phyloP scores from a whole-genome alignment of 1,140 invertebrate species.

The Acromyrmex charruanus region DNA sequence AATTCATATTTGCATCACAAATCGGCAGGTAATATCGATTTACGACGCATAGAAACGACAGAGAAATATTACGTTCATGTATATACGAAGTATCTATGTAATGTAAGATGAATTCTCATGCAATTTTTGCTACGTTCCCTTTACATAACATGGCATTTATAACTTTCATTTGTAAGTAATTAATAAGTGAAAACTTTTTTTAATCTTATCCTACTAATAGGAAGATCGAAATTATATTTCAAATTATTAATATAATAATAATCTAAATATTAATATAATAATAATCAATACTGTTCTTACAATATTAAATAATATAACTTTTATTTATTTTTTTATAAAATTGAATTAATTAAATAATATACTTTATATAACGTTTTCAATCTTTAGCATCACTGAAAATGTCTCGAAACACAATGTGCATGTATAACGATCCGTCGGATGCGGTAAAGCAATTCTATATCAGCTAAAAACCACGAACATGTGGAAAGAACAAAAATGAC shows the following conservation, averaged over 20 bases:
- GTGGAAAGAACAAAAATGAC: constrained; percentile 29
- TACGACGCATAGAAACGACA: background rate
- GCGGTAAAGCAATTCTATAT: constrained; percentile 24
- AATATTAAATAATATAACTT: background rate
- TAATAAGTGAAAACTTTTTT: constrained; percentile 10
- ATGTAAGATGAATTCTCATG: constrained; percentile 11
- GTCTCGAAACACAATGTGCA: too few relatives aligned
- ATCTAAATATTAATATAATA: background rate
- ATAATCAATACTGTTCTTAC: background rate
- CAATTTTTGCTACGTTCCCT: constrained; percentile 15
- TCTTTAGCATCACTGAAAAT: background rate
- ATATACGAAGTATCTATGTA: background rate
- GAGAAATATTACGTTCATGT: background rate
- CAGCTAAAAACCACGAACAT: constrained; percentile 21
- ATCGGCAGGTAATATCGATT: constrained; percentile 35
- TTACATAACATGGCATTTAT: background rate
- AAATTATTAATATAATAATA: background rate
- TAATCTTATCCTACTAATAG: background rate
- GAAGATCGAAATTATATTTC: background rate
- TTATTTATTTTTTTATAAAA: background rate
- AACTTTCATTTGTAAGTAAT: background rate
- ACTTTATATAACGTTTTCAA: background rate
- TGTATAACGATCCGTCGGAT: constrained; percentile 42
- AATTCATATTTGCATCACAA: constrained; percentile 51
- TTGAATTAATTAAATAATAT: background rate